These are phyloP conservation scores for Lepus townsendii DNA, from an alignment of 2,797 vertebrate genomes.

Conservation along the genomic window DNA sequence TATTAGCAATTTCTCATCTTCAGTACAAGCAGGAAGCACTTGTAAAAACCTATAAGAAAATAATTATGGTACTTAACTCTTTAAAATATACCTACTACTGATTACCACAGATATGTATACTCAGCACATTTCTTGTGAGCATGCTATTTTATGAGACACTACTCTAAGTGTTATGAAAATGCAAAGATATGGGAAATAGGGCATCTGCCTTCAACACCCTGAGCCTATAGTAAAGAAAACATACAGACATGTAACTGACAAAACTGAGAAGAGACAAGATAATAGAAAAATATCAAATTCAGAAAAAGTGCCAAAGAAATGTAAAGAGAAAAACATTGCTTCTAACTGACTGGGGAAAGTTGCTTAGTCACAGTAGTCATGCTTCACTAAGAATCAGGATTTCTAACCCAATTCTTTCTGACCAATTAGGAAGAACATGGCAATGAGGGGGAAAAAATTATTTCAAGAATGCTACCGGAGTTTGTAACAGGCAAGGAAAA, in stretches of 20 bases:
- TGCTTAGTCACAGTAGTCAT: neutral
- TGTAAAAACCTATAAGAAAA: conserved; percentile 93
- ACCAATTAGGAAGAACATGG: neutral
- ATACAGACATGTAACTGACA: neutral
- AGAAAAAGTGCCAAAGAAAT: neutral
- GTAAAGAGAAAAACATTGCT: neutral
- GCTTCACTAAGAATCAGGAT: neutral
- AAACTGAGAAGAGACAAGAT: neutral
- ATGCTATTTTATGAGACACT: neutral
- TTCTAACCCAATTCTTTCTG: neutral
- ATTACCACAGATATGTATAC: neutral
- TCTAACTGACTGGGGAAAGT: neutral
- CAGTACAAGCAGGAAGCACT: conserved; percentile 94
- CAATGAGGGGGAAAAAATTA: neutral
- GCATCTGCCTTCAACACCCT: neutral
- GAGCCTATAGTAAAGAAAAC: neutral
- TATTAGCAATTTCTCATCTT: conserved; percentile 96
- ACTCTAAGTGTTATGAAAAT: neutral
- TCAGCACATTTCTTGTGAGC: neutral
- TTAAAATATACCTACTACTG: neutral
- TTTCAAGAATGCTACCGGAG: neutral
- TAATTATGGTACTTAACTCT: conserved; percentile 20
- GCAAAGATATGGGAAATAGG: neutral
- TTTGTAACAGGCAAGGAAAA: neutral
- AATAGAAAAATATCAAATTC: neutral